phyloP scores from a whole-genome alignment of 2,888 invertebrate genomes.

The Chydorus sphaericus region DNA sequence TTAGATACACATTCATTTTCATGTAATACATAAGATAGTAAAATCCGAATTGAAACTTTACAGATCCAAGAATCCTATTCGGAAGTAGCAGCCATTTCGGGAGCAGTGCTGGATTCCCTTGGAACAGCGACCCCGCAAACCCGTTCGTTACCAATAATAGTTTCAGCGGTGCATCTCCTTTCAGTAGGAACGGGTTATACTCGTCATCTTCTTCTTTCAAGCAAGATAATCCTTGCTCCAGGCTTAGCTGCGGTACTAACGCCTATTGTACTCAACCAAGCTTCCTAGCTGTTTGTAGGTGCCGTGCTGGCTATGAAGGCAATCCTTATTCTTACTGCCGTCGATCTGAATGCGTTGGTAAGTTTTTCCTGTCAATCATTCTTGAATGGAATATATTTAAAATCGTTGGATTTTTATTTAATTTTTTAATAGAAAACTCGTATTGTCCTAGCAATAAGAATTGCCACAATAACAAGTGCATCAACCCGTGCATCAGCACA shows the following conservation, averaged over 20 bases:
- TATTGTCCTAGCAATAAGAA: slow-evolving; percentile 57
- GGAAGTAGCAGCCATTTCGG: background rate
- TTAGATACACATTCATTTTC: background rate
- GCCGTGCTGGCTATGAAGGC: slow-evolving; percentile 60
- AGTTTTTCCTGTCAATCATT: too few species aligned
- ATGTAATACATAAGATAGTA: background rate
- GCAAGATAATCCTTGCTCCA: slow-evolving; percentile 4
- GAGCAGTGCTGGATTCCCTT: background rate
- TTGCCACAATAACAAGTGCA: slow-evolving; percentile 60
- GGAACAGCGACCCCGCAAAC: background rate
- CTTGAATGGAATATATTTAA: background rate
- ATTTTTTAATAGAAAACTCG: slow-evolving; percentile 43
- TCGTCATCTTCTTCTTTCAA: background rate
- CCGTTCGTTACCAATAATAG: too few species aligned
- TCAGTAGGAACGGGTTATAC: too few species aligned
- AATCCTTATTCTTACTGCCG: slow-evolving; percentile 58
- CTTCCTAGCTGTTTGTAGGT: slow-evolving; percentile 40
- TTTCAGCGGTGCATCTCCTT: too few species aligned
- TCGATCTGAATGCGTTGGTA: slow-evolving; percentile 55
- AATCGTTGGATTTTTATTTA: background rate
- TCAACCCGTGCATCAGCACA: slow-evolving; percentile 52
- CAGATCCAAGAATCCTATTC: background rate
- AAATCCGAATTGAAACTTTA: background rate
- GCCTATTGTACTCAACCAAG: slow-evolving; percentile 13
- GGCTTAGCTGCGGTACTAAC: slow-evolving; percentile 13